Evolutionary conservation across 2,797 vertebrate species (phyloP).

Genomic region (Microcaecilia unicolor): DNA sequence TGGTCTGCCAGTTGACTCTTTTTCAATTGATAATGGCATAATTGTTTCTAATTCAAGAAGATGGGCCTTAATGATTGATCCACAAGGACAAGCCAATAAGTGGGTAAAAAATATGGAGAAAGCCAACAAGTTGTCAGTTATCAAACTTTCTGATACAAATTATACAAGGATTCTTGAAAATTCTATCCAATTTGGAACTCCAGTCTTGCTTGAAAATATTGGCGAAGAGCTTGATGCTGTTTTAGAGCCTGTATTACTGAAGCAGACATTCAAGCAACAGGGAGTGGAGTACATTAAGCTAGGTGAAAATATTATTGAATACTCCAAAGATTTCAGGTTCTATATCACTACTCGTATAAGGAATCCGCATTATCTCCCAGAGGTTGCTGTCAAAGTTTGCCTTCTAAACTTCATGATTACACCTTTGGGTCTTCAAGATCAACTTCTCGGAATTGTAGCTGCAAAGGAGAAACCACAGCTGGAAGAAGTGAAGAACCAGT

Average conservation of each 20-base stretch:
- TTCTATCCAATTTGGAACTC: constrained; percentile 78
- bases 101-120: constrained; percentile 96
- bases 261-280: constrained; percentile 85
- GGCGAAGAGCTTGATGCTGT: constrained; percentile 85
- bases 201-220: constrained; percentile 80
- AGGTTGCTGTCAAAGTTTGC: constrained; percentile 87
- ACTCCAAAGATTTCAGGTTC: constrained; percentile 75
- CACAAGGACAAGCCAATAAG: constrained; percentile 90
- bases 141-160: constrained; percentile 75
- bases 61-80: constrained; percentile 91
- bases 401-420: constrained; percentile 95
- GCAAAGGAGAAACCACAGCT: constrained; percentile 87
- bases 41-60: constrained; percentile 84
- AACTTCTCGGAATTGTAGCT: constrained; percentile 83
- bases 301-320: constrained; percentile 87
- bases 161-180: constrained; percentile 79
- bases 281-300: constrained; percentile 85
- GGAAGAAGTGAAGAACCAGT: constrained; percentile 84
- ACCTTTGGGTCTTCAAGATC: constrained; percentile 84
- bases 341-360: constrained; percentile 87
- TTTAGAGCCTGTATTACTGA: constrained; percentile 79
- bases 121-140: constrained; percentile 68
- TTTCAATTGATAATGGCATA: constrained; percentile 86
- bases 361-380: constrained; percentile 91
- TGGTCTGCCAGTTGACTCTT: constrained; percentile 81